Percentiles rank a stretch among this genome's conserved stretches.
Conservation (phyloP, 2,113 vertebrate species). For the Cercocebus atys region DNA sequence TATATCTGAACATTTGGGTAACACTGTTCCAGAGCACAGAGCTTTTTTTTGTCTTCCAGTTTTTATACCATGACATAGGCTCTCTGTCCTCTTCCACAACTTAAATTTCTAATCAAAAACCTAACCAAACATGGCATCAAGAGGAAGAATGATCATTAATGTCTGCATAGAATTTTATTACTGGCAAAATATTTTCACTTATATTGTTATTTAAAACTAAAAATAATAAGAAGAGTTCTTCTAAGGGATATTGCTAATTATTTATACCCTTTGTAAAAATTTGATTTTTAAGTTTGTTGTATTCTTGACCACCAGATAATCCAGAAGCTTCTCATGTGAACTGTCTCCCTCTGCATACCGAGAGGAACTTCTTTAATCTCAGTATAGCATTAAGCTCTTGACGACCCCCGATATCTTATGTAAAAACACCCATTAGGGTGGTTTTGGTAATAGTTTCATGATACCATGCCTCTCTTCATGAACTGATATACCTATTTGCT, state of each 20-base stretch:
- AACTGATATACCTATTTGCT: background rate
- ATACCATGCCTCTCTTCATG: background rate
- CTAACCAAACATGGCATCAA: background rate
- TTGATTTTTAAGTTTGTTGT: too few species aligned
- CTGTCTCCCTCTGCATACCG: background rate
- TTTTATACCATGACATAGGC: background rate
- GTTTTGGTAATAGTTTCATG: rapidly evolving
- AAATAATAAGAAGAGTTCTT: background rate
- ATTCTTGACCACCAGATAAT: background rate
- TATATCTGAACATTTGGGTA: background rate
- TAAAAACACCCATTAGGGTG: background rate
- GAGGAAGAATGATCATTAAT: background rate
- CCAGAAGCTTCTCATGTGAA: background rate
- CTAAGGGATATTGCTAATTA: background rate
- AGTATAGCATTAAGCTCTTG: background rate
- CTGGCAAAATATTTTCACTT: background rate
- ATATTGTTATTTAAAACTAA: background rate
- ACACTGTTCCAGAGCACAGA: background rate
- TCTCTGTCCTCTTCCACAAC: background rate
- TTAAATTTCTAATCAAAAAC: background rate
- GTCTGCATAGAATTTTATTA: background rate
- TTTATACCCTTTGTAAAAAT: too few species aligned
- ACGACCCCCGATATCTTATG: background rate
- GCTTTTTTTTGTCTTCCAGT: background rate
- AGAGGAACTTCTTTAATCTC: background rate